phyloP scores from a whole-genome alignment of 30 jellyfish, hydroid and myxozoan species.

The Pelagia noctiluca region DNA sequence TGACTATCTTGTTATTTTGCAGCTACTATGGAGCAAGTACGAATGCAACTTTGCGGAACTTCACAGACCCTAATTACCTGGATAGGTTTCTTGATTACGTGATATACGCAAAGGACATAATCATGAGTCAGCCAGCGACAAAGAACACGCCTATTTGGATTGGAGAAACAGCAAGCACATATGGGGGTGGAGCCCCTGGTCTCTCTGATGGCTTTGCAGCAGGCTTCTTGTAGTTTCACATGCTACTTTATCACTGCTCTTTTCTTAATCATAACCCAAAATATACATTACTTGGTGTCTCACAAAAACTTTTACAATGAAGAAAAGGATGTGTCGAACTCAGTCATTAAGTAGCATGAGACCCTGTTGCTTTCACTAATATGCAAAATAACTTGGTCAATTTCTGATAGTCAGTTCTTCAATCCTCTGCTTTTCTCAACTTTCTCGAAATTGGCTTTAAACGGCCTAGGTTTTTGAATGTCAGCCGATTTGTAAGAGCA shows the following conservation, averaged over 20 bases:
- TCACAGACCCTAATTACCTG: slow-evolving; percentile 72
- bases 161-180: slow-evolving; percentile 93
- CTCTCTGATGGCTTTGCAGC: slow-evolving; percentile 82
- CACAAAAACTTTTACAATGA: too few species aligned
- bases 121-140: slow-evolving; percentile 30
- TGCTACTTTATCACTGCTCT: background rate
- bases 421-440: too few species aligned
- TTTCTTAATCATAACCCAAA: too few species aligned
- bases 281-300: too few species aligned
- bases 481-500: too few species aligned
- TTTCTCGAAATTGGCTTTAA: too few species aligned
- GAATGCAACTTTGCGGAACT: slow-evolving; percentile 64
- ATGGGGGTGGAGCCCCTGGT: slow-evolving; percentile 76
- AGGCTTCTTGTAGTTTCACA: slow-evolving; percentile 66
- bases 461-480: too few species aligned
- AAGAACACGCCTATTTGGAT: slow-evolving; percentile 76
- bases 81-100: slow-evolving; percentile 68
- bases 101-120: slow-evolving; percentile 41
- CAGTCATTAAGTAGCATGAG: too few species aligned
- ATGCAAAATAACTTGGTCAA: too few species aligned
- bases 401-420: too few species aligned
- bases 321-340: too few species aligned
- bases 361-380: too few species aligned
- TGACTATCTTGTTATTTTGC: background rate
- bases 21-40: slow-evolving; percentile 86